Conservation (phyloP, 2,113 vertebrate genomes). For the Cyprinus carpio region DNA sequence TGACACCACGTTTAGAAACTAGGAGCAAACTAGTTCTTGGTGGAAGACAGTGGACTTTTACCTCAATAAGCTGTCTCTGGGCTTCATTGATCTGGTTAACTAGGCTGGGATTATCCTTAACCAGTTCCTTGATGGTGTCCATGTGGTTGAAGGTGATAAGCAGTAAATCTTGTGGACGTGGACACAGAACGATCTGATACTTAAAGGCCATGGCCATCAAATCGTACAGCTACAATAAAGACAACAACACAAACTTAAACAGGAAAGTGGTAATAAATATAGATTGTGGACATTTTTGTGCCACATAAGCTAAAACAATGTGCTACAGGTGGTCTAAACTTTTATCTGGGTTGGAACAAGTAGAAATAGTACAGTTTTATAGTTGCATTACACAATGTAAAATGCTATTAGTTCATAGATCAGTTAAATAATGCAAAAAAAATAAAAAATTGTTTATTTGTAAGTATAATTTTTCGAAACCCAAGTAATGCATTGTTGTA, state of each 20-base stretch:
- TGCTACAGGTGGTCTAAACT: background rate
- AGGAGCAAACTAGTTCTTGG: background rate
- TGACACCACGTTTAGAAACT: background rate
- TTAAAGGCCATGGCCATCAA: conserved; percentile 96
- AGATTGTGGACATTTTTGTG: background rate
- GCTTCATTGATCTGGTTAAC: conserved; percentile 87
- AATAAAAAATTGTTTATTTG: background rate
- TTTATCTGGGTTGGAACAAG: background rate
- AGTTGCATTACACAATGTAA: background rate
- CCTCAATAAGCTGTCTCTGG: conserved; percentile 83
- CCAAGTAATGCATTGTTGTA: background rate
- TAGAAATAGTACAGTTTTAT: background rate
- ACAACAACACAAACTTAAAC: background rate
- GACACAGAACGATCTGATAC: conserved; percentile 88
- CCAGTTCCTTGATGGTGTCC: conserved; percentile 83
- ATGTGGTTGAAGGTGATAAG: conserved; percentile 92
- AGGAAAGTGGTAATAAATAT: background rate
- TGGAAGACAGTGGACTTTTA: conserved; percentile 55
- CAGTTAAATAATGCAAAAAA: background rate
- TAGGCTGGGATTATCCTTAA: conserved; percentile 79
- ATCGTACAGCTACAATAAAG: conserved; percentile 85
- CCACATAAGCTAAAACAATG: background rate
- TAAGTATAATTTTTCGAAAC: background rate
- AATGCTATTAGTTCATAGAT: background rate
- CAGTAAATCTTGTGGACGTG: conserved; percentile 87